phyloP scores from a whole-genome alignment of 2,797 vertebrate genomes.

The Linurgus olivaceus region DNA sequence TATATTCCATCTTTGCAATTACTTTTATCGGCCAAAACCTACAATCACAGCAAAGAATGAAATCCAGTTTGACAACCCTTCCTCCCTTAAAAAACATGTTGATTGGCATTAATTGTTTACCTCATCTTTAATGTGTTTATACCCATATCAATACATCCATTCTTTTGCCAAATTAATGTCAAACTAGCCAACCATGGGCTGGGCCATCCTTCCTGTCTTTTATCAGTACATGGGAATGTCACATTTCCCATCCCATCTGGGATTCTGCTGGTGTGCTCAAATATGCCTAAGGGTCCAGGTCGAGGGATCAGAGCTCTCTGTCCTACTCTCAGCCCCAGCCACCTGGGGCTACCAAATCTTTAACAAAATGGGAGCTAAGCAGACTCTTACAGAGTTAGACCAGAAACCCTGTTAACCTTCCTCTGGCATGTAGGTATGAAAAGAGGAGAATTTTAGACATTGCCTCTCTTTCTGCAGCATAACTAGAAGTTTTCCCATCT shows the following conservation, averaged over 20 bases:
- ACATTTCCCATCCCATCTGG: not conserved
- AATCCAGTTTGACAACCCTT: conserved; percentile 26
- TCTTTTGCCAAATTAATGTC: conserved; percentile 8
- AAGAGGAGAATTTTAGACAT: not conserved
- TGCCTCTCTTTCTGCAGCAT: not conserved
- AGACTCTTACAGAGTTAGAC: not conserved
- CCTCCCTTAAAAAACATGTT: conserved; percentile 11
- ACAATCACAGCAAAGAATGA: conserved; percentile 29
- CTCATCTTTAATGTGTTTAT: conserved; percentile 9
- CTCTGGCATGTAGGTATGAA: not conserved
- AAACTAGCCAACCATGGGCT: not conserved
- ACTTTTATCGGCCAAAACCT: conserved; percentile 40
- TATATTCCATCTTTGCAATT: conserved; percentile 30
- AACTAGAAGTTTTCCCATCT: not conserved
- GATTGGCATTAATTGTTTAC: conserved; percentile 53
- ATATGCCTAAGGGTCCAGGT: not conserved
- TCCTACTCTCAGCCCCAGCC: not conserved
- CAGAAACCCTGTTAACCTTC: not conserved
- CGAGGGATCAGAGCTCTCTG: not conserved
- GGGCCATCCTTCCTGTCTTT: not conserved
- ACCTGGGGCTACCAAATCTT: not conserved
- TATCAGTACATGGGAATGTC: not conserved
- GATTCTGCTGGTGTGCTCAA: not conserved
- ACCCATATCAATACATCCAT: not conserved
- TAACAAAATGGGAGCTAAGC: not conserved